Evolutionary conservation across 2,888 invertebrate genomes (phyloP), one percentile per base, ranked within the genome.

Genomic region (Cotesia congregata): DNA sequence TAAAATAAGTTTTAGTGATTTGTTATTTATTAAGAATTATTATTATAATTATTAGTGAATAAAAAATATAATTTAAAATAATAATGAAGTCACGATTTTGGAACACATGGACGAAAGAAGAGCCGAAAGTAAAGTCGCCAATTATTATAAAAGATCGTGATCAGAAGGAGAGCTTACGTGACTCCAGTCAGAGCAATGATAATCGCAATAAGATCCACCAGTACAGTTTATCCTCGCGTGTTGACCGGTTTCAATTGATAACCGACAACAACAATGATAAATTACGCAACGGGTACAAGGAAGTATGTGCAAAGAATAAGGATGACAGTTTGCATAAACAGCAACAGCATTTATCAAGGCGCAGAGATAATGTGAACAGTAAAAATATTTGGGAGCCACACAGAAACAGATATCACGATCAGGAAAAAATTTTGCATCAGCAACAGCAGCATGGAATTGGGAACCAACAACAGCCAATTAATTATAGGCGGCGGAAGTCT

Each of bases 1-100:
- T 50, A 50, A 50, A 12, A 12, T 50, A 60, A 15, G 12, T 64
- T 64, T 64, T 64, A 64, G 64, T 64, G 64, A 9, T 60, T 50
- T 17, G 39, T 39, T 5, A n/a, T 38, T 69, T 59, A 20, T 5
- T 59, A 50, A n/a, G 12, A 59, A 59, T 59, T 50, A 30, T 59
- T 59, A 62, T 60, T 60, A 60, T 60, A 6, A 62, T 62, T 62
- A 7, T 2, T 12, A 9, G 69, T 30, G 38, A 59, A 5, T 7
- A 2, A 30, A 77, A n/a, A 39, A 30, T 15, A 40, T 6, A 15
- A 38, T 39, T 50, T 5, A 86, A 80, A 30, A 50, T 6, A 50
- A 50, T 12, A 74, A 87, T 88, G 88, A 86, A 86, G 67, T 84
- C 88, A 60, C 86, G 85, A 61, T 82, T 86, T 59, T 86, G 87